A percentile compares a stretch with the other conserved stretches of the same genome.
These are phyloP conservation scores for Panthera uncia DNA, from an alignment of 2,113 vertebrate species.

Conservation along the genomic window DNA sequence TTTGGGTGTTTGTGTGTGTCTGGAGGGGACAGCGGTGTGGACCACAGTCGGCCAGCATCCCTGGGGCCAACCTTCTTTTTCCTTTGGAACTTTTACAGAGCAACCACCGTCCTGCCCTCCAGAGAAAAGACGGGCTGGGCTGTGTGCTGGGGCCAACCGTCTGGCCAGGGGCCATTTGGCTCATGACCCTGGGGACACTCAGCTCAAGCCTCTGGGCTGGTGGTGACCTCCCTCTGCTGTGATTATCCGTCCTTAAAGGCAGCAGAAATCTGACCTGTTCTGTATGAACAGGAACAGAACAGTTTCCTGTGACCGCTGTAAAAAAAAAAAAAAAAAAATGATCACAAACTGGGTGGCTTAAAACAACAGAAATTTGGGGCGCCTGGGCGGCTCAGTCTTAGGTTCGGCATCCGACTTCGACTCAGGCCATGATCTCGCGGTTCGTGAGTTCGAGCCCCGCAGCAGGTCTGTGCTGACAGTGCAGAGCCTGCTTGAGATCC, in stretches of 20 bases:
- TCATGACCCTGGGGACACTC: not conserved
- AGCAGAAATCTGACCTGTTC: not conserved
- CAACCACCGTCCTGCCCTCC: not conserved
- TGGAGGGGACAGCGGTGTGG: not conserved
- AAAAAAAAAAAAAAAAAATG: too few species aligned
- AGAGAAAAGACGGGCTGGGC: not conserved
- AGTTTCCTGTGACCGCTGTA: accelerated
- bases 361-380: not conserved
- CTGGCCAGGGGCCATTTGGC: not conserved
- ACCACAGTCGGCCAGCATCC: not conserved
- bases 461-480: too few species aligned
- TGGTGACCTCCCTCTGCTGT: not conserved
- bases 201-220: not conserved
- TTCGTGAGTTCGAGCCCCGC: too few species aligned
- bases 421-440: too few species aligned
- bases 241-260: not conserved
- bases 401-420: too few species aligned
- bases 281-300: not conserved
- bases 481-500: too few species aligned
- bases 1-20: not conserved
- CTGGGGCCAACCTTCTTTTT: not conserved
- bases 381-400: too few species aligned
- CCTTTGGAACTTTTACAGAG: not conserved
- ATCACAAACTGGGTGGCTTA: not conserved
- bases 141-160: not conserved